Conservation (phyloP, 1,140 invertebrate species). For the Drosophila pallidifrons region DNA sequence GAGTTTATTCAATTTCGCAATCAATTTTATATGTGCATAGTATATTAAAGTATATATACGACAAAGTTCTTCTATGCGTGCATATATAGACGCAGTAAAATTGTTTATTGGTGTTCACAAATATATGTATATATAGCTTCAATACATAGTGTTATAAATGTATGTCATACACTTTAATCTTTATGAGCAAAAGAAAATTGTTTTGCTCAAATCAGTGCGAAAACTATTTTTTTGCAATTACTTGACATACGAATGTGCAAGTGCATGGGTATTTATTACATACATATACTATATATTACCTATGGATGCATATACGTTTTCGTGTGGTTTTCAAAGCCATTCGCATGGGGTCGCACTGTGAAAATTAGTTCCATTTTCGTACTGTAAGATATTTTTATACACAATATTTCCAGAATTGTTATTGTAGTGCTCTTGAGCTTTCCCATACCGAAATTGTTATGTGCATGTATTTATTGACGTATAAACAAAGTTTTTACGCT, state of each 20-base stretch:
- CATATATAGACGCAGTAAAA: slow-evolving; percentile 15
- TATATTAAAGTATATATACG: not conserved
- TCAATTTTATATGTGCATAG: not conserved
- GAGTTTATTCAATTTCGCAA: not conserved
- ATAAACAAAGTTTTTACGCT: not conserved
- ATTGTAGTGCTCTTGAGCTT: not conserved
- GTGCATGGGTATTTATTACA: not conserved
- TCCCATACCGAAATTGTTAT: not conserved
- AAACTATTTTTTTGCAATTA: slow-evolving; percentile 30
- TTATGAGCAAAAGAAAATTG: not conserved
- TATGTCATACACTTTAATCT: not conserved
- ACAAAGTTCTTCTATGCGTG: not conserved
- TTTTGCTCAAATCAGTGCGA: not conserved
- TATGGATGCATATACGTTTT: slow-evolving; percentile 4
- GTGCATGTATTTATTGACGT: not conserved
- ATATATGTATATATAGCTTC: not conserved
- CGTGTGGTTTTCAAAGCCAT: slow-evolving; percentile 20
- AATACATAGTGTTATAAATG: not conserved
- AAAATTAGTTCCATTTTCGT: slow-evolving; percentile 48
- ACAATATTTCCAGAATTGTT: not conserved
- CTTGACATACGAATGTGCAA: not conserved
- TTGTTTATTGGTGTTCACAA: not conserved
- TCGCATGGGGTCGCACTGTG: slow-evolving; percentile 11
- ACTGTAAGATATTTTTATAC: slow-evolving; percentile 24
- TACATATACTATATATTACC: not conserved